Conservation (phyloP, 2,113 vertebrate species). For the Daphoenositta chrysoptera region DNA sequence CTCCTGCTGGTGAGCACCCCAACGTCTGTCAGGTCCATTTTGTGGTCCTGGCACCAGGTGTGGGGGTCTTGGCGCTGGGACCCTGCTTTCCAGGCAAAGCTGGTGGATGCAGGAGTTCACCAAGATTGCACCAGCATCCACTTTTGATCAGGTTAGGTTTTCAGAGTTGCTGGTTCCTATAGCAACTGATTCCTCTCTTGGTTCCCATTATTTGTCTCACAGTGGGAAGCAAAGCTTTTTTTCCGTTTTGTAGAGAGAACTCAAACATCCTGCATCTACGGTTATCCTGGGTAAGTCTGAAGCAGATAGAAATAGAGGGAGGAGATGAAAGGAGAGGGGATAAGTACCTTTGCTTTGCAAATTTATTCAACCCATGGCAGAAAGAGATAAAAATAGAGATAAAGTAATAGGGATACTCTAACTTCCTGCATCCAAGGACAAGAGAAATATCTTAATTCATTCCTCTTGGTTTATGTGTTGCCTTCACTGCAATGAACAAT, state of each 20-base stretch:
- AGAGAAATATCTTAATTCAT: neutral
- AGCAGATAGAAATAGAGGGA: neutral
- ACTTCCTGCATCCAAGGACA: neutral
- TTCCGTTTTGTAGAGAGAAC: neutral
- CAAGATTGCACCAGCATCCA: neutral
- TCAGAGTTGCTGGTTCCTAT: neutral
- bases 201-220: neutral
- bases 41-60: neutral
- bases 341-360: neutral
- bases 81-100: neutral
- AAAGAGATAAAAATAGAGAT: neutral
- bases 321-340: neutral
- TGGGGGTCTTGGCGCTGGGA: neutral
- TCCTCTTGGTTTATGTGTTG: neutral
- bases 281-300: neutral
- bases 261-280: neutral
- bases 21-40: fast-evolving
- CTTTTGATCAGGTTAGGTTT: neutral
- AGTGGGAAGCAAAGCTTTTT: neutral
- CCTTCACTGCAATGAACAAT: neutral
- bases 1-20: neutral
- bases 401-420: neutral
- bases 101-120: neutral
- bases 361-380: neutral
- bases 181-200: neutral